A percentile compares a stretch with the other conserved stretches of the same genome.
These are phyloP conservation scores for Psylliodes chrysocephalus DNA, from an alignment of 2,888 invertebrate species.

Conservation along the genomic window DNA sequence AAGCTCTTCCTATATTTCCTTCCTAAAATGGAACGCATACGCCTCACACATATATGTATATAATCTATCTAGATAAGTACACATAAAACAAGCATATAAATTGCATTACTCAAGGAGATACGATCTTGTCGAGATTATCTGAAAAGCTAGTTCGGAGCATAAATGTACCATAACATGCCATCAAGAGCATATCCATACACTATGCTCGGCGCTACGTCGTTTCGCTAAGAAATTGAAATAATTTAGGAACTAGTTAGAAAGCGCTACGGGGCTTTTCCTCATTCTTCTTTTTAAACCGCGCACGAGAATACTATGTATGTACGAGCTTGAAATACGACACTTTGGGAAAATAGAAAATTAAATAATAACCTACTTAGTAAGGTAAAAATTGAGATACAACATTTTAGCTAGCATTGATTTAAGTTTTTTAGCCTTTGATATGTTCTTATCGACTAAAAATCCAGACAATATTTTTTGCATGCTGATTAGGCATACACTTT, in stretches of 20 bases:
- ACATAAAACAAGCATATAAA: conserved; percentile 34
- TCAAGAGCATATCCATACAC: conserved; percentile 21
- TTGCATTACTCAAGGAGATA: conserved; percentile 38
- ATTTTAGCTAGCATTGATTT: no score
- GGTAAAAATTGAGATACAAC: no score
- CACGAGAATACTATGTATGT: no score
- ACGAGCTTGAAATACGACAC: no score
- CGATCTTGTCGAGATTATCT: conserved; percentile 38
- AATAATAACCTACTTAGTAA: no score
- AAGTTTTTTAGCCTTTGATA: no score
- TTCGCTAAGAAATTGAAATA: conserved; percentile 27
- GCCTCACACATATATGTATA: background rate
- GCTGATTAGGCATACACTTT: no score
- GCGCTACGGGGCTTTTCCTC: background rate
- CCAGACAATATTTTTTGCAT: no score
- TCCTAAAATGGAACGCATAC: background rate
- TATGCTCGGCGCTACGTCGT: conserved; percentile 12
- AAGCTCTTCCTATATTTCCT: background rate
- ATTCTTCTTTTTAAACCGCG: background rate
- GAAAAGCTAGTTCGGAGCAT: conserved; percentile 31
- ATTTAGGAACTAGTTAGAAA: conserved; percentile 15
- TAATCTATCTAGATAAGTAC: conserved; percentile 9
- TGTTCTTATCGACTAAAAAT: no score
- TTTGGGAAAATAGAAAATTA: no score
- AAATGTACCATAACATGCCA: conserved; percentile 35